Base-by-base conservation (phyloP, 1,140 invertebrate genomes). In the Latrodectus geometricus region DNA sequence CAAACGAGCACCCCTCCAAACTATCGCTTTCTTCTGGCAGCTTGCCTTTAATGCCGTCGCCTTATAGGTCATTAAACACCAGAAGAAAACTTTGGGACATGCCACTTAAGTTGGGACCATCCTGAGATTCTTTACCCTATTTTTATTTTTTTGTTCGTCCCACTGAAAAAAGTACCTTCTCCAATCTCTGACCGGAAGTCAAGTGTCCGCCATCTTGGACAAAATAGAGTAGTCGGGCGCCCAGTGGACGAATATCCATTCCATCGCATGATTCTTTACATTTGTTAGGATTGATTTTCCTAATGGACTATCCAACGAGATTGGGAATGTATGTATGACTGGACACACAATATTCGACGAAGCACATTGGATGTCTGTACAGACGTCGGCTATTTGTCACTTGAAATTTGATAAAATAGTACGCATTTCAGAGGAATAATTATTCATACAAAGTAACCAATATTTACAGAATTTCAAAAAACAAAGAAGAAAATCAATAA, bases 1-100 rank as follows among this genome's bases (percentile, higher is more conserved):
- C 81, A 81, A 86, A 61, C 54, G 56, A 70, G 76, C 65, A 56
- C 21, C 83, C 21, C 21, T 66, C 21, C 68, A 11, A 17, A 21
- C 61, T n/a, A 61, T 82, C 70, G n/a, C 69, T 69, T 52, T 86
- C 61, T 61, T 72, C 15, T 52, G 50, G 8, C 61, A 78, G 56
- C 74, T 56, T 78, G 76, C 83, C 76, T 78, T 86, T 86, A 86
- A 86, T 78, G 83, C 35, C 68, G 49, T 61, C 35, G 35, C 75
- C 68, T 78, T 86, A 76, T 86, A 74, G 83, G 74, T 86, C 83
- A 86, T 86, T 86, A 86, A 77, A 86, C 83, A 86, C 75, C 72
- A 50, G 68, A 14, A 20, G 48, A 61, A 77, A 86, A 69, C 65
- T 77, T 76, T 49, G 12, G 49, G 83, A 78, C 66, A 78, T 68